Conservation (phyloP, 2,888 invertebrate species). For the Drosophila ezoana region DNA sequence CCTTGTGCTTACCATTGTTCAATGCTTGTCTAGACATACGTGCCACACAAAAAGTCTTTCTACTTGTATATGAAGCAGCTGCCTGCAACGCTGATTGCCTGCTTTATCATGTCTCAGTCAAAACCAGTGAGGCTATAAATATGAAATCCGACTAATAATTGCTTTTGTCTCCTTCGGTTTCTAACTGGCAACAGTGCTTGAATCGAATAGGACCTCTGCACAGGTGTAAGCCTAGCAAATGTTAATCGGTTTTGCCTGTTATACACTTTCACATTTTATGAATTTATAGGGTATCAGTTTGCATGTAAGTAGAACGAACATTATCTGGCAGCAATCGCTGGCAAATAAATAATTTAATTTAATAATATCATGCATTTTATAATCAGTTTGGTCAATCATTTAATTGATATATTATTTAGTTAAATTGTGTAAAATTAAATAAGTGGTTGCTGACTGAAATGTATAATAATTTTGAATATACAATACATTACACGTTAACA, state of each 20-base stretch:
- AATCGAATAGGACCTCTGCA: no score
- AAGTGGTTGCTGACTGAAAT: not conserved
- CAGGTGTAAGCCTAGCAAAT: no score
- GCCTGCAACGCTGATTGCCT: not conserved
- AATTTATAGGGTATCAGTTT: not conserved
- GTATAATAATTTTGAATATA: not conserved
- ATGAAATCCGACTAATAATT: not conserved
- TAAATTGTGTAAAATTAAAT: not conserved
- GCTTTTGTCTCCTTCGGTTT: not conserved
- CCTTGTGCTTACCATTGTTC: slow-evolving; percentile 1
- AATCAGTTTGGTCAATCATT: slow-evolving; percentile 1
- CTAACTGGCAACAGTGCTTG: not conserved
- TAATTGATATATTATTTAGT: not conserved
- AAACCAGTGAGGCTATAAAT: no score
- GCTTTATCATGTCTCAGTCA: not conserved
- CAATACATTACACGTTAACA: not conserved
- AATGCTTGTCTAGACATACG: slow-evolving; percentile 15
- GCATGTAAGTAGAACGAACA: not conserved
- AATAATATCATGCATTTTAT: not conserved
- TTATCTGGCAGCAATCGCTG: not conserved
- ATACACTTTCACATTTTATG: not conserved
- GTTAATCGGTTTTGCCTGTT: no score
- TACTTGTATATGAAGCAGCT: not conserved
- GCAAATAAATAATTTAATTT: not conserved
- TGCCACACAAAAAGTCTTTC: not conserved